A percentile compares a stretch with the other conserved stretches of the same genome.
These are phyloP conservation scores for Ondatra zibethicus DNA, from an alignment of 2,113 vertebrate genomes.

Conservation along the genomic window DNA sequence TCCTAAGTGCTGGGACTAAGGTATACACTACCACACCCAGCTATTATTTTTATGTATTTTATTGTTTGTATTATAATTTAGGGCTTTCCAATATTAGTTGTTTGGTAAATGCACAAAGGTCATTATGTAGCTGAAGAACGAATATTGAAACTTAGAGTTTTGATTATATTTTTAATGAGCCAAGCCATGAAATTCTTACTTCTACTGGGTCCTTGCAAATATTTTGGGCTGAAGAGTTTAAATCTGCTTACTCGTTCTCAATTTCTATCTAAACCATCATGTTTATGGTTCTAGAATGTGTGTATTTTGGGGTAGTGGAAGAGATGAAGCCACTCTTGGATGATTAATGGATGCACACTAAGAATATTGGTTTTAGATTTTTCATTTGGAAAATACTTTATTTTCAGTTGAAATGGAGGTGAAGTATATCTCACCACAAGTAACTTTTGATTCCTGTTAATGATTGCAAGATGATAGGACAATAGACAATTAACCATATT, in stretches of 20 bases:
- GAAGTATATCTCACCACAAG: not conserved
- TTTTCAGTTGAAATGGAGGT: constrained; percentile 47
- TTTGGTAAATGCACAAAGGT: constrained; percentile 17
- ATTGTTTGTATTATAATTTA: not conserved
- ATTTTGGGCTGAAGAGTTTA: not conserved
- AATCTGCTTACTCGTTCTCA: not conserved
- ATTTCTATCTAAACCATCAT: not conserved
- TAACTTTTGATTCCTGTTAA: constrained; percentile 20
- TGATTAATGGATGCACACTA: not conserved
- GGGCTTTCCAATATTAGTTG: constrained; percentile 29
- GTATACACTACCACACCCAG: not conserved
- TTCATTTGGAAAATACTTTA: not conserved
- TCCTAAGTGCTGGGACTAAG: not conserved
- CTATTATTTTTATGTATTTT: not conserved
- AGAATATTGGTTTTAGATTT: constrained; percentile 25
- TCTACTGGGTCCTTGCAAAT: not conserved
- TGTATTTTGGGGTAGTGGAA: not conserved
- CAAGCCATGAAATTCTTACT: not conserved
- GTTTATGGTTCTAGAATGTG: not conserved
- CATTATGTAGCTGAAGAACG: not conserved
- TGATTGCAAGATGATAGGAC: not conserved
- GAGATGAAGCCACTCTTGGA: not conserved
- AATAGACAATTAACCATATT: not conserved
- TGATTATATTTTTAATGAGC: not conserved
- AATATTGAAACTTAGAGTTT: constrained; percentile 21